phyloP scores from a whole-genome alignment of 2,888 invertebrate genomes.

The Ennomos erosarius region DNA sequence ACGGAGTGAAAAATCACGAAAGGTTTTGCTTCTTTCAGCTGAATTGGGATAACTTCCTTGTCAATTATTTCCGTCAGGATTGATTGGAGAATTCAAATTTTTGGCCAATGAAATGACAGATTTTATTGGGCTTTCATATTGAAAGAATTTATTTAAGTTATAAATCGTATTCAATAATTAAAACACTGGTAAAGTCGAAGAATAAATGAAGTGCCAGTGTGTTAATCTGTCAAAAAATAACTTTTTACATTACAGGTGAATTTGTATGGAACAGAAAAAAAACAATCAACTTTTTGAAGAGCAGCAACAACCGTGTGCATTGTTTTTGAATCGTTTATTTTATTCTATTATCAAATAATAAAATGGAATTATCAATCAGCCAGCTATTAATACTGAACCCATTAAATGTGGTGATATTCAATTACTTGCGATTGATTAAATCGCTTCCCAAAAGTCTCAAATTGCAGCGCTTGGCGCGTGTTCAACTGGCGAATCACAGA shows the following conservation, averaged over 20 bases:
- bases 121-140: too few relatives aligned
- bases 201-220: too few relatives aligned
- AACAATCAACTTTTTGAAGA: too few relatives aligned
- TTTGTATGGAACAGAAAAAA: too few relatives aligned
- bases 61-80: conserved; percentile 20
- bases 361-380: not conserved
- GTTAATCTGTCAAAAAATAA: too few relatives aligned
- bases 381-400: not conserved
- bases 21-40: conserved; percentile 18
- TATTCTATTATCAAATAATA: not conserved
- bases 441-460: conserved; percentile 2
- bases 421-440: conserved; percentile 18
- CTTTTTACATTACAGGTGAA: too few relatives aligned
- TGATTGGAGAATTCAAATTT: conserved; percentile 17
- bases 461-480: conserved; percentile 23
- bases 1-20: conserved; percentile 34
- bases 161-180: too few relatives aligned
- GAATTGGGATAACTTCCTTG: conserved; percentile 29
- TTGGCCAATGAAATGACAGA: conserved; percentile 2
- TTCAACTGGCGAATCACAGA: conserved; percentile 25
- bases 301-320: too few relatives aligned
- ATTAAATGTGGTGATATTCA: conserved; percentile 12
- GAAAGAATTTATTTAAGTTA: too few relatives aligned
- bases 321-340: too few relatives aligned
- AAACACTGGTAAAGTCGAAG: too few relatives aligned